Conservation (phyloP, 2,888 invertebrate species). For the Pasiphila rectangulata region DNA sequence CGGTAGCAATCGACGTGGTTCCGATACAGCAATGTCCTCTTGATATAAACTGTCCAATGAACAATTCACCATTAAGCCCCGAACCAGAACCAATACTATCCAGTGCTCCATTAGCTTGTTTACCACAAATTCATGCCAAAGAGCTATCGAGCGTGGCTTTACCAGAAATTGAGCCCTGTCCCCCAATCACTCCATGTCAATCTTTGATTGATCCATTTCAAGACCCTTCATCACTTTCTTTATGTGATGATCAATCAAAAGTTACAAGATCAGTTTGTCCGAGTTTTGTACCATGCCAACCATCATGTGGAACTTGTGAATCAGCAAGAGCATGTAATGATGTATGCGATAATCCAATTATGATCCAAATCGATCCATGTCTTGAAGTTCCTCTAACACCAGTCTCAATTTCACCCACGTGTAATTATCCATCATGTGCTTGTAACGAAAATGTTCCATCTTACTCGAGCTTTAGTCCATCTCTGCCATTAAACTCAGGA, state of each 20-base stretch:
- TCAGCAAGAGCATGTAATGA: background rate
- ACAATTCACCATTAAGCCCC: background rate
- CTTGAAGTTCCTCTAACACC: constrained; percentile 7
- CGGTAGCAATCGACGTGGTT: background rate
- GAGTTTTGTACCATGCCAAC: background rate
- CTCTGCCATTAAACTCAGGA: background rate
- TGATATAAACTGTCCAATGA: background rate
- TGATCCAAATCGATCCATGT: constrained; percentile 8
- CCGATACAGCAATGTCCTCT: constrained; percentile 4
- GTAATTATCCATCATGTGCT: background rate
- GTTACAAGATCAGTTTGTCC: constrained; percentile 13
- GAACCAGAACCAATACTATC: constrained; percentile 2
- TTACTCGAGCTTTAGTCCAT: background rate
- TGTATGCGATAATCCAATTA: background rate
- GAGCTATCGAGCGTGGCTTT: background rate
- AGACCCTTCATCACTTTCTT: constrained; percentile 5
- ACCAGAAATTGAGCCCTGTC: background rate
- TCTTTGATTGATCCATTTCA: constrained; percentile 5
- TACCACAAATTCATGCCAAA: background rate
- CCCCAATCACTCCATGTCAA: background rate
- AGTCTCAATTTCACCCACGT: background rate
- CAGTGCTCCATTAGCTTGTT: background rate
- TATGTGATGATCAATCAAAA: constrained; percentile 6
- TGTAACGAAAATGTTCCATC: too few relatives aligned
- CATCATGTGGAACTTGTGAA: constrained; percentile 5